These are phyloP conservation scores for Meliscaeva auricollis DNA, from an alignment of 2,888 invertebrate species.

Conservation along the genomic window DNA sequence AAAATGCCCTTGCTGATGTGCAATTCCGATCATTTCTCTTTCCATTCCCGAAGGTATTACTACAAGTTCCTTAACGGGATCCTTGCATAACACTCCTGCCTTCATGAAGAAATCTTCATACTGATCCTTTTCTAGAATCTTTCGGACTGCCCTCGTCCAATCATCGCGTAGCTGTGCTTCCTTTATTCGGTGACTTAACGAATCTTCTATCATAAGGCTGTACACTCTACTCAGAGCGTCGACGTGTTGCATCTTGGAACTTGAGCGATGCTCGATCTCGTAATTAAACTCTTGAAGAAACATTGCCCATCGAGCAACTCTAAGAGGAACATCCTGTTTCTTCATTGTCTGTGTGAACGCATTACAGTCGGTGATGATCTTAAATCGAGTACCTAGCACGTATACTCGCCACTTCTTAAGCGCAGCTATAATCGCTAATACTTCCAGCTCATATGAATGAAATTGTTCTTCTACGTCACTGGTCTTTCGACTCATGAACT, in stretches of 20 bases:
- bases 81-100: conserved; percentile 51
- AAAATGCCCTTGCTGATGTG: conserved; percentile 80
- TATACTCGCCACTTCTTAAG: conserved; percentile 75
- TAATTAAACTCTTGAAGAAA: conserved; percentile 73
- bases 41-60: conserved; percentile 80
- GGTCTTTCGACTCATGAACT: conserved; percentile 52
- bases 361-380: conserved; percentile 47
- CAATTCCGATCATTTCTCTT: conserved; percentile 79
- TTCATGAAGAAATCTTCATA: conserved; percentile 62
- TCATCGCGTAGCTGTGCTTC: conserved; percentile 32
- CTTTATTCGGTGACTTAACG: conserved; percentile 17
- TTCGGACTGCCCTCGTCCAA: conserved; percentile 61
- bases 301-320: conserved; percentile 72
- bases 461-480: too few species aligned
- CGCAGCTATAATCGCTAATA: conserved; percentile 74
- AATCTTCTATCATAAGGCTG: conserved; percentile 24
- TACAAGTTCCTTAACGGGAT: conserved; percentile 62
- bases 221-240: conserved; percentile 62
- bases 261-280: conserved; percentile 68
- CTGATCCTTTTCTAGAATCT: conserved; percentile 43
- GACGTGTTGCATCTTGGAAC: conserved; percentile 66
- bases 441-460: conserved; percentile 76
- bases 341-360: conserved; percentile 58
- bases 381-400: conserved; percentile 55
- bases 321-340: conserved; percentile 45